Conservation (phyloP, 2,797 vertebrate species). For the Rhinatrema bivittatum region DNA sequence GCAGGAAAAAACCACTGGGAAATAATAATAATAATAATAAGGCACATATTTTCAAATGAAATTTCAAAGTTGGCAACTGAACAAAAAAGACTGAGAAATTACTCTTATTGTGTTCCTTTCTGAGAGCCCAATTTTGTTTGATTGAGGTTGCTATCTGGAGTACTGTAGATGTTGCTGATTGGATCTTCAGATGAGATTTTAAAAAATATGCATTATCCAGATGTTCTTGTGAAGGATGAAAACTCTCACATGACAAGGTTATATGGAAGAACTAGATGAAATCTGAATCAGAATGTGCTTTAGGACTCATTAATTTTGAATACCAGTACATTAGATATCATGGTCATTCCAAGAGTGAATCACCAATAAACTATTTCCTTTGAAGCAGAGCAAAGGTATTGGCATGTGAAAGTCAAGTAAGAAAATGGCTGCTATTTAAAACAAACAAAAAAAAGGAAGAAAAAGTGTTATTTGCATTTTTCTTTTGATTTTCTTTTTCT, state of each 20-base stretch:
- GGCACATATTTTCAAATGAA: no score
- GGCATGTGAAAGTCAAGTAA: conserved; percentile 11
- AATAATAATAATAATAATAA: no score
- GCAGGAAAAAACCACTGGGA: no score
- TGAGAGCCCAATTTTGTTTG: not conserved
- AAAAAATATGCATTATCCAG: not conserved
- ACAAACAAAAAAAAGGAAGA: no score
- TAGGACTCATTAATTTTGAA: conserved; percentile 16
- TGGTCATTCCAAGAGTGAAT: conserved; percentile 8
- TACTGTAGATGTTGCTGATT: not conserved
- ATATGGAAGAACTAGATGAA: conserved; percentile 3
- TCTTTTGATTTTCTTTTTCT: no score
- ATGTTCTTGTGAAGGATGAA: conserved; percentile 4
- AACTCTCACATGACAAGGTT: not conserved
- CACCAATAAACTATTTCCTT: conserved; percentile 6
- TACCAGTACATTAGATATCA: conserved; percentile 4
- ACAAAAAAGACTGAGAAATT: no score
- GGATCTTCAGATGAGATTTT: not conserved
- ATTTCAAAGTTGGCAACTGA: no score
- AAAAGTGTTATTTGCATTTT: no score
- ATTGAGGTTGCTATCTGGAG: not conserved
- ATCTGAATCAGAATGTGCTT: conserved; percentile 5
- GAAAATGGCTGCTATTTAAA: no score
- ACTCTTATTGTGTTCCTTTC: no score
- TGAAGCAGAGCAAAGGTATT: conserved; percentile 1